A percentile compares a stretch with the other conserved stretches of the same genome.
Evolutionary conservation across 2,888 invertebrate genomes (phyloP).

Genomic region (Acheta domesticus): DNA sequence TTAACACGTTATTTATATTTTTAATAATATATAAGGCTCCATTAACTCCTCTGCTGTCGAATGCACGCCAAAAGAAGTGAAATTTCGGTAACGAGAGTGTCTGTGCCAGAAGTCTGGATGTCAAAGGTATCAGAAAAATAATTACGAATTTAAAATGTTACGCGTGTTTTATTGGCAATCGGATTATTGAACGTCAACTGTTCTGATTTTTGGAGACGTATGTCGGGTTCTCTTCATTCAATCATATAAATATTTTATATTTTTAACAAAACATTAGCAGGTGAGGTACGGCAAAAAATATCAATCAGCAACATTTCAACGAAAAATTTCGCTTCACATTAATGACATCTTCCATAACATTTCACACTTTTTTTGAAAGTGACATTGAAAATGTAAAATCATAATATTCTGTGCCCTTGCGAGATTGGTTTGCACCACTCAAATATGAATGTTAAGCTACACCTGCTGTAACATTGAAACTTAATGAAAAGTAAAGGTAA

Average conservation of each 20-base stretch:
- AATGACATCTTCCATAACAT: too few species aligned
- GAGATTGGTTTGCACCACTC: too few species aligned
- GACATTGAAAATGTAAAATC: too few species aligned
- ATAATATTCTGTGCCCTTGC: too few species aligned
- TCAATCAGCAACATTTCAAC: too few species aligned
- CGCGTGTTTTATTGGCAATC: not conserved
- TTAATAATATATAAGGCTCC: not conserved
- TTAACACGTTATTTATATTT: constrained; percentile 12
- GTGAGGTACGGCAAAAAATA: too few species aligned
- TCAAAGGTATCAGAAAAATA: constrained; percentile 8
- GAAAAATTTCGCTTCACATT: too few species aligned
- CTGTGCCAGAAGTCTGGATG: not conserved
- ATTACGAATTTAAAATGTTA: not conserved
- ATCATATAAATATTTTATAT: not conserved
- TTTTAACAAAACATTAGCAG: too few species aligned
- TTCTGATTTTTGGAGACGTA: not conserved
- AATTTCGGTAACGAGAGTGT: not conserved
- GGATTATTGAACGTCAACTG: not conserved
- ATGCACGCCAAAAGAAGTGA: not conserved
- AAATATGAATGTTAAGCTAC: too few species aligned
- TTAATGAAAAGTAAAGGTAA: too few species aligned
- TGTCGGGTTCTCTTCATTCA: not conserved
- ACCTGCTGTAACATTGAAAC: too few species aligned
- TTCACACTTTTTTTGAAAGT: too few species aligned
- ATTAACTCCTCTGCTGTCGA: not conserved